Evolutionary conservation across 2,113 vertebrate genomes (phyloP), one percentile per base, ranked within the genome.

Genomic region (Percopsis transmontana): DNA sequence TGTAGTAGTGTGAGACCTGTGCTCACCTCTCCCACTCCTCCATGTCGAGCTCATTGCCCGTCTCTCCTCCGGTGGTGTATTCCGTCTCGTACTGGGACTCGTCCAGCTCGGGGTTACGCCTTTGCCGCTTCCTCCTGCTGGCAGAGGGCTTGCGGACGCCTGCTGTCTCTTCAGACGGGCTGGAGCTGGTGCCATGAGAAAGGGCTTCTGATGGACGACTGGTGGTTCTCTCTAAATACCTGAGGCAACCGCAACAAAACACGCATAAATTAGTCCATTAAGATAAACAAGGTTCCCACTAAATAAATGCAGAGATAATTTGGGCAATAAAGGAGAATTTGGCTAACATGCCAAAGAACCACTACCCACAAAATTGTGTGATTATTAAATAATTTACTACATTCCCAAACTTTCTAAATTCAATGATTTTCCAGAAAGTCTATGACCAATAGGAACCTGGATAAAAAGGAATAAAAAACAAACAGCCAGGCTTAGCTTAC

Each of bases 21-120:
- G 19, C 84, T 81, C 62, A 96, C 94, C 91, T 93, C 52, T 77
- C 84, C 94, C 91, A 94, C 23, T 93, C 86, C 0, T 92, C 90
- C 3, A 1, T 20, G 33, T 96, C 92, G 1, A 88, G 82, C 59
- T 96, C 94, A 0, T 93, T 93, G 0, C 91, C 82, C 0, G 92
- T 95, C 68, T 95, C 94, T 60, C 93, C 88, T 0, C 94, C 95
- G 0, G 94, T 96, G 44, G 94, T 95, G 87, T 94, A 95, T 74
- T 95, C 94, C 0, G 95, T 96, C 82, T 96, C 95, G 0, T 94
- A 95, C 83, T 94, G 94, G 0, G 94, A 94, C 64, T 95, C 94
- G 0, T 95, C 94, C 62, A 93, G 65, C 8, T 94, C 93, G 0
- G 92, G 86, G 76, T 93, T 94, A 14, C 91, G 90, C 2, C 88